These are phyloP conservation scores for Adineta ricciae DNA, from an alignment of 2,888 invertebrate species.

Conservation along the genomic window DNA sequence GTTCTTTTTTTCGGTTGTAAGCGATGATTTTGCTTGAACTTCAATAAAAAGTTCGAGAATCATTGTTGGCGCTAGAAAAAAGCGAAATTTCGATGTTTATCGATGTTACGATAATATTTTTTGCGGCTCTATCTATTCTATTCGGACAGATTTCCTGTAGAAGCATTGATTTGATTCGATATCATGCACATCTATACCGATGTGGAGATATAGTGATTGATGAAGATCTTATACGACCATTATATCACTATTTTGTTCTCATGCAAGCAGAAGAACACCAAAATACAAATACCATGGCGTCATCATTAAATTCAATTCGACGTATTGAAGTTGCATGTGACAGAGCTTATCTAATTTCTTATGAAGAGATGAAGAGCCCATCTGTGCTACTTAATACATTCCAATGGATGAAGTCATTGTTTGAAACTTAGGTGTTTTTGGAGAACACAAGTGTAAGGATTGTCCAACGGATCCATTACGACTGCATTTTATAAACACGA, in stretches of 20 bases:
- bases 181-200: neutral
- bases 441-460: no score
- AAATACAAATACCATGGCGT: neutral
- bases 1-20: no score
- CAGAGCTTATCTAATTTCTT: neutral
- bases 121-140: neutral
- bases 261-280: neutral
- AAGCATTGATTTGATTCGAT: neutral
- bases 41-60: neutral
- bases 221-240: slow-evolving; percentile 19
- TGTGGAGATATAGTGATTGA: slow-evolving; percentile 1
- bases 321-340: neutral
- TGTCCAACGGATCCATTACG: no score
- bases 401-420: neutral
- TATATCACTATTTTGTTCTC: neutral
- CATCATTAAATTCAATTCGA: neutral
- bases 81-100: neutral
- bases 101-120: neutral
- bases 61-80: neutral
- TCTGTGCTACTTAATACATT: neutral
- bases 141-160: neutral
- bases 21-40: neutral
- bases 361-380: neutral
- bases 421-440: neutral
- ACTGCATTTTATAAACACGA: no score